These are phyloP conservation scores for Plestiodon gilberti DNA, from an alignment of 2,113 vertebrate species.

Conservation along the genomic window DNA sequence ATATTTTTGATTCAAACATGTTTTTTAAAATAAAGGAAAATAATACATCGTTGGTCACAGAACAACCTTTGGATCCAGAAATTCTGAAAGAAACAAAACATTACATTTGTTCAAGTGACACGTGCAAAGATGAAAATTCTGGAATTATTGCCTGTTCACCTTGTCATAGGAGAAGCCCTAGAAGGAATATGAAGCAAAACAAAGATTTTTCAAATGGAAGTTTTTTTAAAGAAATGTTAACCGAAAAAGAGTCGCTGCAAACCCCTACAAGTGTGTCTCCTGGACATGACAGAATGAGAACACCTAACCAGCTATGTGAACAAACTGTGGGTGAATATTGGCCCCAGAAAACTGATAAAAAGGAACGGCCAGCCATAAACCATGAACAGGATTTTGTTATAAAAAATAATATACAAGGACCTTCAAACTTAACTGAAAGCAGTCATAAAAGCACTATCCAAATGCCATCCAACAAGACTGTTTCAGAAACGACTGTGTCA, in stretches of 20 bases:
- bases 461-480: conserved; percentile 7
- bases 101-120: not conserved
- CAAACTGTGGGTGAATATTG: accelerated
- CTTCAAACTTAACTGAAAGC: conserved; percentile 45
- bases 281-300: not conserved
- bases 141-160: not conserved
- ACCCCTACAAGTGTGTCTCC: not conserved
- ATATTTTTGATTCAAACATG: not conserved
- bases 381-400: not conserved
- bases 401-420: accelerated
- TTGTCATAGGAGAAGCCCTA: conserved; percentile 25
- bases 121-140: not conserved
- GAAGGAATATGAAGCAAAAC: conserved; percentile 27
- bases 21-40: not conserved
- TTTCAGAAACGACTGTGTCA: conserved; percentile 1
- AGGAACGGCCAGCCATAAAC: not conserved
- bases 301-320: not conserved
- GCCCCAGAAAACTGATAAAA: accelerated
- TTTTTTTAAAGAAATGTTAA: not conserved
- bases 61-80: conserved; percentile 42
- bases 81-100: conserved; percentile 55
- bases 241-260: not conserved
- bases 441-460: conserved; percentile 16
- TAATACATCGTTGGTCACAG: not conserved
- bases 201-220: not conserved